Evolutionary conservation across 2,797 vertebrate genomes (phyloP).

Genomic region (Octomys mimax): DNA sequence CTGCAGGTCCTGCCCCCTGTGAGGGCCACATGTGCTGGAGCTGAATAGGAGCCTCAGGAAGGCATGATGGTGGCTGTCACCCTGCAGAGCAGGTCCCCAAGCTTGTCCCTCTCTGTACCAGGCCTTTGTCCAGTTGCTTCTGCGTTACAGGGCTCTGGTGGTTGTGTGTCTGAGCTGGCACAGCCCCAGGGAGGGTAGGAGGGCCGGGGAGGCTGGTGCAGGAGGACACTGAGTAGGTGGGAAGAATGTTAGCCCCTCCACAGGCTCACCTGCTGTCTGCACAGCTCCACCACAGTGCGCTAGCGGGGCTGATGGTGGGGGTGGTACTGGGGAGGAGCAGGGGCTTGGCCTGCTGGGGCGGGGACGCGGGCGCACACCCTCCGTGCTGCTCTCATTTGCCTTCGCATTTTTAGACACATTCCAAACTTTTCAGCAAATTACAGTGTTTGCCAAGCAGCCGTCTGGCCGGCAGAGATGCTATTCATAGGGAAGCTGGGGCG

Average conservation of each 20-base stretch:
- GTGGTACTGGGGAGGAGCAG: neutral
- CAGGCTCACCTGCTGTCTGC: neutral
- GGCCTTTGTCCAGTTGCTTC: neutral
- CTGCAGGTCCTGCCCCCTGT: too few species aligned
- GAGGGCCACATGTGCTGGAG: neutral
- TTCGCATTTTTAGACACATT: constrained; percentile 79
- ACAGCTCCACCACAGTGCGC: neutral
- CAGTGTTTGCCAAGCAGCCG: constrained; percentile 83
- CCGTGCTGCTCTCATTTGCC: constrained; percentile 60
- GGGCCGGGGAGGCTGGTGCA: constrained; percentile 40
- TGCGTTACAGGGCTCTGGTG: neutral
- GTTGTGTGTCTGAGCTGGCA: neutral
- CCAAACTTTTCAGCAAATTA: constrained; percentile 84
- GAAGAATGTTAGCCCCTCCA: neutral
- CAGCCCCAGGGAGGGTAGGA: neutral
- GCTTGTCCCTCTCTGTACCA: neutral
- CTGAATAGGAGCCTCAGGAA: neutral
- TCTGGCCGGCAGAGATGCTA: constrained; percentile 73
- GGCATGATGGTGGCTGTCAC: neutral
- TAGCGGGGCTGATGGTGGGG: neutral
- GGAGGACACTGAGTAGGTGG: neutral
- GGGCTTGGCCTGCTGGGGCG: neutral
- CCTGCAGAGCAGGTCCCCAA: neutral
- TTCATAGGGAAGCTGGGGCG: constrained; percentile 73
- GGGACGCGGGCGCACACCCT: neutral